Base-by-base conservation (phyloP, 2,888 invertebrate species). In the Scaptomyza tumidula region DNA sequence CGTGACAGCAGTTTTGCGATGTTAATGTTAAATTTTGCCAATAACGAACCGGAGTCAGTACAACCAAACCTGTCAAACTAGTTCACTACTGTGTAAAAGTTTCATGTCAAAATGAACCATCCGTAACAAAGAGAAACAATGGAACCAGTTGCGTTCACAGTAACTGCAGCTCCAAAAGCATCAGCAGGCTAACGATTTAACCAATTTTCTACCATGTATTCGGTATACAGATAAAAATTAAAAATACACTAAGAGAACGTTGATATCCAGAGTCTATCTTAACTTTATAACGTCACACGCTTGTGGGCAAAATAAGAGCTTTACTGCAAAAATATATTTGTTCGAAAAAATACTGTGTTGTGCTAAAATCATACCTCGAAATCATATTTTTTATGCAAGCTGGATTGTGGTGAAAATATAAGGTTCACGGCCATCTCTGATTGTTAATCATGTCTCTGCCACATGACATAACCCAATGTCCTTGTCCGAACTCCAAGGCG, bases 401-500 rank as follows among this genome's bases (percentile, higher is more conserved):
- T 45, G n/a, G 11, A 54, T 19, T 4, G 44, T 10, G 31, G 1
- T 24, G 9, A 2, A n/a, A 31, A 19, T 43, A 19, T 37, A 31
- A 33, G 41, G 37, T 24, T 44, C 31, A 37, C 54, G 29, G 35
- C 9, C 11, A 56, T 35, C 37, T 37, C 43, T 53, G 33, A 46
- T 44, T 39, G 41, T 29, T 27, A 41, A 46, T 24, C 43, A 76
- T 76, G 74, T 59, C 60, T n/a, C 48, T 55, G n/a, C 16, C 67
- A 7, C 19, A 46, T 19, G 57, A 77, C n/a, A 48, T 52, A 39
- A 43, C 37, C n/a, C 24, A 48, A 33, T 53, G 46, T 41, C 16
- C 37, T n/a, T 55, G 45, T 19, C 54, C 54, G 35, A 45, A 39
- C 41, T 9, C 67, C 2, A 76, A 71, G 39, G 27, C 59, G 37